Evolutionary conservation across 2,113 vertebrate species (phyloP).

Genomic region (Monarcha castaneiventris): DNA sequence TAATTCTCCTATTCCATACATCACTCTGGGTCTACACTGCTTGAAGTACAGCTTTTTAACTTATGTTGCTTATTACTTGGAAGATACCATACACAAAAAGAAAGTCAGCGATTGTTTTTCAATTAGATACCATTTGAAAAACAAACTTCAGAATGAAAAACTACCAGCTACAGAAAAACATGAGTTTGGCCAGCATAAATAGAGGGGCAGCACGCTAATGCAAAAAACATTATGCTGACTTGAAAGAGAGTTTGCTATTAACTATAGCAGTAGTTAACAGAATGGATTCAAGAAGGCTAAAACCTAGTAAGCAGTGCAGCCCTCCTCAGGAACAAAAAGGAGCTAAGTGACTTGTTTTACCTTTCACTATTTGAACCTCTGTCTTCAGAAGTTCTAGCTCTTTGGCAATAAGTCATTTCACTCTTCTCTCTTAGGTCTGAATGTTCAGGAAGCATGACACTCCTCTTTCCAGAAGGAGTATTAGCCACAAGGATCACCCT

Average conservation of each 20-base stretch:
- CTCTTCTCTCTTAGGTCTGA: not conserved
- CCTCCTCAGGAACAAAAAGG: not conserved
- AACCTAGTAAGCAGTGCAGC: not conserved
- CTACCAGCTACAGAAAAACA: not conserved
- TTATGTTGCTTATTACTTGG: not conserved
- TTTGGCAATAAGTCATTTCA: not conserved
- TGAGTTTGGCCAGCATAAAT: not conserved
- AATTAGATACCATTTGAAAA: not conserved
- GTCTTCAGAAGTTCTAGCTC: not conserved
- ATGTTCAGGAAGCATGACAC: not conserved
- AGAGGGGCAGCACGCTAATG: not conserved
- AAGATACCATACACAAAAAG: not conserved
- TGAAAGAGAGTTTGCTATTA: not conserved
- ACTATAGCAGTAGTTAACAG: not conserved
- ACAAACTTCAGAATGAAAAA: not conserved
- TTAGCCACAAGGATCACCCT: not conserved
- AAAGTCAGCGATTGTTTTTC: not conserved
- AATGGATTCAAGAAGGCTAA: not conserved
- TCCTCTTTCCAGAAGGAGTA: not conserved
- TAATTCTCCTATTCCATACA: not conserved
- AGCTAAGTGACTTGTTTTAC: not conserved
- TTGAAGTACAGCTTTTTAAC: not conserved
- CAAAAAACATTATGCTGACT: not conserved
- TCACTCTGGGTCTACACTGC: not conserved
- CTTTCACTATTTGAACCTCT: not conserved